phyloP scores from a whole-genome alignment of 2,113 vertebrate species.

The Xerus inauris region DNA sequence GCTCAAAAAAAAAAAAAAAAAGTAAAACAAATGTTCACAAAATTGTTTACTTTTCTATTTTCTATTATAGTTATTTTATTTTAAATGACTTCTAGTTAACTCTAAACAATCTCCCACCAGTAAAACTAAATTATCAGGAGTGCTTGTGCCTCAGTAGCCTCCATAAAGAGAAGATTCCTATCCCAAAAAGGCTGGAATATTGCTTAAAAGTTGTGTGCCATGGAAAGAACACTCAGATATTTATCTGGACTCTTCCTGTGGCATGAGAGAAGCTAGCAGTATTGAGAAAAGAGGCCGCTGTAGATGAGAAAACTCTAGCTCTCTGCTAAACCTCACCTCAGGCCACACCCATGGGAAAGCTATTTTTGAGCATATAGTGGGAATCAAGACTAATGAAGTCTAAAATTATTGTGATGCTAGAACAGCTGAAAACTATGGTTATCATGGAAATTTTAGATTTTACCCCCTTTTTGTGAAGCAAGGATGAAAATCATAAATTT shows the following conservation, averaged over 20 bases:
- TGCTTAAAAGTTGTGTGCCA: not conserved
- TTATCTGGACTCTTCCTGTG: not conserved
- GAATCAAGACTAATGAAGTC: not conserved
- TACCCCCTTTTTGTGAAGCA: conserved; percentile 50
- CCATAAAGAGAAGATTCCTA: not conserved
- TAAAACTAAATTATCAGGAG: not conserved
- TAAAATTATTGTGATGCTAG: not conserved
- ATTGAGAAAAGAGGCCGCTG: not conserved
- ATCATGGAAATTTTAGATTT: not conserved
- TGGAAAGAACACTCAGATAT: not conserved
- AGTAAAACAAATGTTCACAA: not conserved
- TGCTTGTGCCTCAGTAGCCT: not conserved
- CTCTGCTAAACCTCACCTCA: not conserved
- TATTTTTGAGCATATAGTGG: not conserved
- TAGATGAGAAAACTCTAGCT: conserved; percentile 18
- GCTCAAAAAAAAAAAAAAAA: not conserved
- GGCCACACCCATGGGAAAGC: not conserved
- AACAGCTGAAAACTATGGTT: not conserved
- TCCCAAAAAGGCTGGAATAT: not conserved
- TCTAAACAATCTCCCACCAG: not conserved
- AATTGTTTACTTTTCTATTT: not conserved
- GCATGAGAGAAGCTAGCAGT: conserved; percentile 24
- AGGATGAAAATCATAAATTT: conserved; percentile 55
- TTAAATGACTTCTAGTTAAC: conserved; percentile 25
- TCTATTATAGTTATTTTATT: not conserved